These are phyloP conservation scores for Microplitis mediator DNA, from an alignment of 1,140 invertebrate species.

Conservation along the genomic window DNA sequence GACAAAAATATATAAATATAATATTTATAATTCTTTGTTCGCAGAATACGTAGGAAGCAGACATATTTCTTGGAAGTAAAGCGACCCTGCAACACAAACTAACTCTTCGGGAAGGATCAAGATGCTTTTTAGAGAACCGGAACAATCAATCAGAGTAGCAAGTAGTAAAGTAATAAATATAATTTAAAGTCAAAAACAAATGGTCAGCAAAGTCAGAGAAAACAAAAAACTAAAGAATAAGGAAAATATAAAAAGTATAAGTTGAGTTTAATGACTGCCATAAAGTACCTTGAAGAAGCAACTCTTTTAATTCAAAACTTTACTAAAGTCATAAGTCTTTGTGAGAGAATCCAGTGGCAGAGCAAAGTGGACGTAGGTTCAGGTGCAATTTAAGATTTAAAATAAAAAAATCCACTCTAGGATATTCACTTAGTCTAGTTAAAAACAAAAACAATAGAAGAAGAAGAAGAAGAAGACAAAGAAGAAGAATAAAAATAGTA, in stretches of 20 bases:
- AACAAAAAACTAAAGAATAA: background rate
- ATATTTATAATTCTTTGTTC: background rate
- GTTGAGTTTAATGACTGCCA: background rate
- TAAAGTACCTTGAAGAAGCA: background rate
- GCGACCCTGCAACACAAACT: background rate
- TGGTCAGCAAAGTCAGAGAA: background rate
- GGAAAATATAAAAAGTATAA: background rate
- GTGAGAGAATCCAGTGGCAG: no score
- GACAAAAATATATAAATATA: background rate
- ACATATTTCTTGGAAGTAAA: background rate
- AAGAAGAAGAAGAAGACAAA: no score
- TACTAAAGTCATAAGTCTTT: background rate
- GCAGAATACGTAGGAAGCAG: background rate
- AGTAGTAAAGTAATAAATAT: background rate
- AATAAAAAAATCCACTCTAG: background rate
- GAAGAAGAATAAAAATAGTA: no score
- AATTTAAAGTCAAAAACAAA: background rate
- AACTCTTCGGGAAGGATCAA: background rate
- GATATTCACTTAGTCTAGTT: no score
- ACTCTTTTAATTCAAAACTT: background rate
- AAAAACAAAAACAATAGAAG: no score
- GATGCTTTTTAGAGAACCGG: background rate
- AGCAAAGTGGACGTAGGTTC: no score
- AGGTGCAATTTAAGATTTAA: background rate
- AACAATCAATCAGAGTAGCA: background rate